Evolutionary conservation across 92 coral and sea anemone genomes (phyloP), one percentile per base, ranked within the genome.

Genomic region (Scolanthus callimorphus): DNA sequence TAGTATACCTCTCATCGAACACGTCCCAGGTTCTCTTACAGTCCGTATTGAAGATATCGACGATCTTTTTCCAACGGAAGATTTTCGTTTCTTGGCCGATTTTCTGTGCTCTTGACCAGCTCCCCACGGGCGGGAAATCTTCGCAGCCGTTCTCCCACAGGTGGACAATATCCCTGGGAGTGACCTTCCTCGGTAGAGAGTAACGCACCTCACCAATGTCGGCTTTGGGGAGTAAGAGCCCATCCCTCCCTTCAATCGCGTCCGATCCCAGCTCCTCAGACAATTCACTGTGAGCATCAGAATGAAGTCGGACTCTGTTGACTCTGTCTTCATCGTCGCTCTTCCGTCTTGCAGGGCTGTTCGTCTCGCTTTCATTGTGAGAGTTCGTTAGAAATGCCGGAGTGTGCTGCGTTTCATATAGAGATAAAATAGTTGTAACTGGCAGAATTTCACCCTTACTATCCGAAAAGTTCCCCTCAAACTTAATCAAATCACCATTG

Each of bases 71-170:
- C 99, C 99, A 94, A 21, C 99, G 96, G 59, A 94, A 94, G 26
- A 94, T 83, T 79, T 94, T 94, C 9, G 99, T 94, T 62, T 94
- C 99, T 63, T 94, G 99, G 57, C 99, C 99, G 59, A 94, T 94
- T 39, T 85, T 89, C 55, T 94, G 99, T 45, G 99, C 99, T 48
- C 95, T 85, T 56, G 90, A 83, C 99, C 99, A 94, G 45, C 71
- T 64, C 27, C 80, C 83, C 0, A 94, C 95, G 12, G 99, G 89
- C 3, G 99, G 99, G 49, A 94, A 94, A 25, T 88, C 86, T 19
- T 88, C 96, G 31, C 99, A 88, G 39, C 99, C 99, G 49, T 73
- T 79, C 37, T 94, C 96, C 99, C 99, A 94, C 55, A 94, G 89
- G 17, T 79, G 94, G 27, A 94, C 99, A 44, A 94, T 90, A 51